Percentiles rank a stretch among this genome's conserved stretches.
These are phyloP conservation scores for Adelognathus sp. DNA, from an alignment of 2,888 invertebrate species.

Conservation along the genomic window DNA sequence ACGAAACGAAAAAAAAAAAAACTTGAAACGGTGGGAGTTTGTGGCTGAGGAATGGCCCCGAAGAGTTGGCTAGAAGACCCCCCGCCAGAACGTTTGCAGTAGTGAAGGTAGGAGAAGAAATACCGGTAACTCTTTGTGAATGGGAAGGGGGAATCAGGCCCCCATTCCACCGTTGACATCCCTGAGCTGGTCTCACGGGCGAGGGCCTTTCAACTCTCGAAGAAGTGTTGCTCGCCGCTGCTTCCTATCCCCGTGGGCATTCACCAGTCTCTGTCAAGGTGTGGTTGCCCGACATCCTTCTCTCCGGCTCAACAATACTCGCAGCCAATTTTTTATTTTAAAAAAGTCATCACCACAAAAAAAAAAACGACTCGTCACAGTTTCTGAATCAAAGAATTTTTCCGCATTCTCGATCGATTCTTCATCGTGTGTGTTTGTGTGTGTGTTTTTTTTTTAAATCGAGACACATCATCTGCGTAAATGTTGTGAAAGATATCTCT, in stretches of 20 bases:
- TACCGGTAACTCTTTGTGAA: background rate
- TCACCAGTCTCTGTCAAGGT: conserved; percentile 76
- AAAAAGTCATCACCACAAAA: background rate
- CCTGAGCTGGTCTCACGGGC: conserved; percentile 74
- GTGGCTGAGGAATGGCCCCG: background rate
- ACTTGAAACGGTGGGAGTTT: too few species aligned
- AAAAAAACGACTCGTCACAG: background rate
- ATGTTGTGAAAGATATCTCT: background rate
- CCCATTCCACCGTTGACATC: conserved; percentile 59
- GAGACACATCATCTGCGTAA: too few species aligned
- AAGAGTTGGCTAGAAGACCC: background rate
- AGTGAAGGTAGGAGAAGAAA: background rate
- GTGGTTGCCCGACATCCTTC: conserved; percentile 71
- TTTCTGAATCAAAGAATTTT: background rate
- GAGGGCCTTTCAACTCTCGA: conserved; percentile 78
- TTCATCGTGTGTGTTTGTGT: background rate
- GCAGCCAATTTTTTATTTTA: background rate
- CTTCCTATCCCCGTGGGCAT: conserved; percentile 65
- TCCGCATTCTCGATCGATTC: background rate
- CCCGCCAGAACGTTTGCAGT: background rate
- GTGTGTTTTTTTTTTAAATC: too few species aligned
- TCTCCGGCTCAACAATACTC: background rate
- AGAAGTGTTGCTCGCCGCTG: conserved; percentile 67
- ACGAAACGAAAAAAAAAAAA: too few species aligned
- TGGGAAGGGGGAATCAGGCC: conserved; percentile 18